Conservation (phyloP, 2,888 invertebrate species). For the Caenorhabditis panamensis region DNA sequence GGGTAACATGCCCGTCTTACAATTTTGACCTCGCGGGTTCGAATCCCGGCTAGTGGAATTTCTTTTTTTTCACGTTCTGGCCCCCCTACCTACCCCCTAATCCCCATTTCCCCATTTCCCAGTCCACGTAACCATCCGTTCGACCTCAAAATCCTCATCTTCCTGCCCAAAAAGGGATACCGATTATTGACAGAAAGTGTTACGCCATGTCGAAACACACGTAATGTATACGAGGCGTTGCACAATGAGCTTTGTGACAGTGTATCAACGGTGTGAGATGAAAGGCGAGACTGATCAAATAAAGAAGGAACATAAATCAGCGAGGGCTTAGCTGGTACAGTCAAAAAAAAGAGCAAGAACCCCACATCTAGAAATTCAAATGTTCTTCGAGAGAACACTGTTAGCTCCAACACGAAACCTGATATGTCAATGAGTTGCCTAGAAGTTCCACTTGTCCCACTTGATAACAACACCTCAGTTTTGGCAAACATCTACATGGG, state of each 20-base stretch:
- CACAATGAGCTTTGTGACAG: conserved; percentile 55
- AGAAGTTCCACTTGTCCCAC: no score
- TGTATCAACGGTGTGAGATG: conserved; percentile 34
- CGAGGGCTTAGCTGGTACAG: conserved; percentile 21
- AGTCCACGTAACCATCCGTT: conserved; percentile 7
- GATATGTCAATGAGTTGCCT: no score
- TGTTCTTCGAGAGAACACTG: no score
- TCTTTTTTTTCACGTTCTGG: no score
- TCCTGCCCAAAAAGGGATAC: conserved; percentile 12
- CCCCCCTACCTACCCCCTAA: conserved; percentile 1
- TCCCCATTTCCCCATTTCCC: not conserved
- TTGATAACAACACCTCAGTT: not conserved
- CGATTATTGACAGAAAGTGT: conserved; percentile 49
- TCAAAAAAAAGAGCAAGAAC: conserved; percentile 2
- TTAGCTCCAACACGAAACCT: no score
- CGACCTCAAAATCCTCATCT: not conserved
- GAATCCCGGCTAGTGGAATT: no score
- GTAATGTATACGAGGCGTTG: conserved; percentile 51
- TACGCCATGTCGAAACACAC: conserved; percentile 45
- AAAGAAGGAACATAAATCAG: conserved; percentile 5
- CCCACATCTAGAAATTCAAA: no score
- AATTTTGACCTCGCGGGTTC: no score
- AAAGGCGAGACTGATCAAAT: conserved; percentile 41
- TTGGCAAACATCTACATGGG: no score
- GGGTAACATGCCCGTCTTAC: no score